Base-by-base conservation (phyloP, 2,113 vertebrate genomes). In the Centropus bengalensis region DNA sequence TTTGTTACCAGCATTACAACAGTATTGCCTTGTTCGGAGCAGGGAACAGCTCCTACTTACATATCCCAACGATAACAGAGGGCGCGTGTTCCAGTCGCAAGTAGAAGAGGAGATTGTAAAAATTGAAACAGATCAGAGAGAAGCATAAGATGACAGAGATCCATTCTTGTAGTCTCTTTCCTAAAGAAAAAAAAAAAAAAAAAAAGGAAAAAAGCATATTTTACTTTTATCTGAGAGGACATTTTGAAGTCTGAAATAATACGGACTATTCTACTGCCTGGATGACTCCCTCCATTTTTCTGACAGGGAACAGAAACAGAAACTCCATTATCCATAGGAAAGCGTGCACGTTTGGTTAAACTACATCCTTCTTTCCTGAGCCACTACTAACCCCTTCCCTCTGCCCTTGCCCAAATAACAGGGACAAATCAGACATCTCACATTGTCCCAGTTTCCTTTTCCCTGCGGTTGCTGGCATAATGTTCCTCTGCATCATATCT, bases 151-250 rank as follows among this genome's bases (percentile, higher is more conserved):
- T 32, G 75, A 99, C 99, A 56, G 98, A 98, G 55, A 99, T 97
- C 99, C 98, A 99, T 96, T 99, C 99, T 94, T 99, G 99, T 91
- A 99, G 97, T 80, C 99, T 97, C 96, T 99, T 99, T 91, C 99
- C 99, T 99, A 96, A 13, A 77, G 80, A 58, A 38, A 66, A 23
- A 12, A 16, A 7, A 11, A 18, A 28, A 27, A 74, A 28, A 38
- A 59, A 66, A 23, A 12, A 7, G 8, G 19, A 32, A 63, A 78
- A 89, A 49, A 76, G 3, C 28, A 42, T 4, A 21, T 38, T 95
- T 94, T 91, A 94, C 59, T 91, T 95, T 90, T 55, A 86, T 60
- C 28, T 22, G n/a, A 78, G 68, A 70, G 32, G 69, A 78, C 80
- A 78, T 66, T 88, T 33, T 71, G 66, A 88, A 91, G 42, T 11